These are phyloP conservation scores for Neodiprion pinetum DNA, from an alignment of 1,140 invertebrate species.

Conservation along the genomic window DNA sequence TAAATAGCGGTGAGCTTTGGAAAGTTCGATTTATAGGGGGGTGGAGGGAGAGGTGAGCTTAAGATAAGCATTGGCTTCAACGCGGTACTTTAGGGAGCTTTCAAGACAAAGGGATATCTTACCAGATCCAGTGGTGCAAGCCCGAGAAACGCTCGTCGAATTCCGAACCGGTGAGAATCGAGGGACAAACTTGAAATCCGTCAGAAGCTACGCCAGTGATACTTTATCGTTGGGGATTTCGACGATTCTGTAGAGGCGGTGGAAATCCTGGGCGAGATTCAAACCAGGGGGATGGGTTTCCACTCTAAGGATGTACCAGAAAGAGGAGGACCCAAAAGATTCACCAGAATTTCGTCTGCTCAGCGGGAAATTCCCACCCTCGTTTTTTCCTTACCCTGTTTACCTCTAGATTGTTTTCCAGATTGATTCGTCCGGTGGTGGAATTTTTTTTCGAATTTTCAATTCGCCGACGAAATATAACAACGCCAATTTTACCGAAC, in stretches of 20 bases:
- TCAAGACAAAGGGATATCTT: constrained; percentile 7
- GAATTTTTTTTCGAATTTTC: not conserved
- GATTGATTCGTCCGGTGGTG: not conserved
- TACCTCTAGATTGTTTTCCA: not conserved
- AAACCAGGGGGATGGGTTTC: not conserved
- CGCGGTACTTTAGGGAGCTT: constrained; percentile 6
- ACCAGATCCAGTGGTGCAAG: not conserved
- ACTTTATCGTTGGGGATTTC: constrained; percentile 7
- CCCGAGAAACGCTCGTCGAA: not conserved
- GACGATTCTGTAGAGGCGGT: not conserved
- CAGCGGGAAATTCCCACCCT: not conserved
- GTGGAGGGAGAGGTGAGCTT: not conserved
- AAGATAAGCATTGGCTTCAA: constrained; percentile 7
- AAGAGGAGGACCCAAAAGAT: not conserved
- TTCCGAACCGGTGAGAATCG: not conserved
- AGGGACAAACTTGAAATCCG: not conserved
- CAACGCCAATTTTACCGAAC: not conserved
- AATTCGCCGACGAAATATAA: not conserved
- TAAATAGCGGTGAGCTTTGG: not conserved
- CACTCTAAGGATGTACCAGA: not conserved
- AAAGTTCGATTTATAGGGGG: not conserved
- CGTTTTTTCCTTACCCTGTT: no score
- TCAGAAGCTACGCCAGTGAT: not conserved
- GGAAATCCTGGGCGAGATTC: not conserved
- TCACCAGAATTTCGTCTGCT: not conserved